Conservation (phyloP, 2,113 vertebrate species). For the Paracanthobrama guichenoti region DNA sequence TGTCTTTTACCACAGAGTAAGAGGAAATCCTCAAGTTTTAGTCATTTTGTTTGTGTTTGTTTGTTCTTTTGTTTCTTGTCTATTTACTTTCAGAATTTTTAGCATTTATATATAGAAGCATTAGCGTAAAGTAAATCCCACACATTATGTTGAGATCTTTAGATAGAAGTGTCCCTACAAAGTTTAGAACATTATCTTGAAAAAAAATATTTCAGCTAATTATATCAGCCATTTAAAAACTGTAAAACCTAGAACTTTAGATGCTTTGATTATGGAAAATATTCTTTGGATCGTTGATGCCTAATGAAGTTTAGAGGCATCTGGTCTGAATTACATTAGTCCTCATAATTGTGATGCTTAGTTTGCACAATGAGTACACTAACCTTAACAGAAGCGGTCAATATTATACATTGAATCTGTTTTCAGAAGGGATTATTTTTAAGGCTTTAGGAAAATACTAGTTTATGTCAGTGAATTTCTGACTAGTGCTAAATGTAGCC, state of each 20-base stretch:
- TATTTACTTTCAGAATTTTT: background rate
- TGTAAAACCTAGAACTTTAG: background rate
- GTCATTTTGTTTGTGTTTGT: conserved; percentile 45
- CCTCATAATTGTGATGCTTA: background rate
- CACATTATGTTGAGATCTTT: background rate
- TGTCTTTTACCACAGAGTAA: conserved; percentile 48
- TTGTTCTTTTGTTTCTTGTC: conserved; percentile 37
- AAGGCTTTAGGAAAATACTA: background rate
- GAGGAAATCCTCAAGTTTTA: conserved; percentile 25
- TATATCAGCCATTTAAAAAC: background rate
- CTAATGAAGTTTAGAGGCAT: background rate
- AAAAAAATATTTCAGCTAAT: background rate
- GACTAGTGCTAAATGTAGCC: background rate
- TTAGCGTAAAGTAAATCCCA: background rate
- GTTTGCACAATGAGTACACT: background rate
- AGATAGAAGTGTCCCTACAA: background rate
- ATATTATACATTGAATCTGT: background rate
- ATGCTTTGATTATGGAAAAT: background rate
- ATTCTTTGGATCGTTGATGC: background rate
- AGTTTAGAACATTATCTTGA: background rate
- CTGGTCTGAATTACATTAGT: background rate
- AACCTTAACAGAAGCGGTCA: background rate
- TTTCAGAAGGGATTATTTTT: background rate
- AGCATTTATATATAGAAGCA: background rate
- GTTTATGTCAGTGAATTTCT: background rate